phyloP scores from a whole-genome alignment of 2,113 vertebrate species.

The Panurus biarmicus region DNA sequence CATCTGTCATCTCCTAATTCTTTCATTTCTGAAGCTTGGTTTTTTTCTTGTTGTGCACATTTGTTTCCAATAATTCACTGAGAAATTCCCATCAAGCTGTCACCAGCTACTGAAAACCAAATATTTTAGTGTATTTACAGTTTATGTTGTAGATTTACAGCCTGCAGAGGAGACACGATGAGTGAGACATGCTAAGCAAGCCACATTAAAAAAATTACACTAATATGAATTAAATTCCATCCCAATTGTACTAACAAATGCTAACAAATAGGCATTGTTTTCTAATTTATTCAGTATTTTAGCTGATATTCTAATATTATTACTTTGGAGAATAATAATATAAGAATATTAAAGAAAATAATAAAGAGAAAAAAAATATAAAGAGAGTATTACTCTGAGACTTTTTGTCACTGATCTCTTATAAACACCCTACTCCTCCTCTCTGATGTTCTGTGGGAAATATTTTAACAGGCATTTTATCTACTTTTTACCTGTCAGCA shows the following conservation, averaged over 20 bases:
- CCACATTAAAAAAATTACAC: not conserved
- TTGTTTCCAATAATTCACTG: constrained; percentile 16
- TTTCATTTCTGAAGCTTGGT: not conserved
- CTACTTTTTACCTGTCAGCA: not conserved
- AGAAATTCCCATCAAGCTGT: constrained; percentile 27
- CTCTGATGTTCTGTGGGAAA: not conserved
- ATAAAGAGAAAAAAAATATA: no score
- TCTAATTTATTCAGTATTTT: not conserved
- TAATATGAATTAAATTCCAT: not conserved
- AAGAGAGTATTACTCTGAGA: not conserved
- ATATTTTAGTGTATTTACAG: constrained; percentile 36
- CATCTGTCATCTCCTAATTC: not conserved
- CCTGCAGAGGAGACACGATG: not conserved
- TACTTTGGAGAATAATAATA: not conserved
- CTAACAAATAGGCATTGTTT: not conserved
- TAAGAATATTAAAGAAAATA: not conserved
- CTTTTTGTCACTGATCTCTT: not conserved
- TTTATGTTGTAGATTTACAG: constrained; percentile 14
- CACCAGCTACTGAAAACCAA: constrained; percentile 39
- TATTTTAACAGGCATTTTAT: not conserved
- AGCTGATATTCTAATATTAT: not conserved
- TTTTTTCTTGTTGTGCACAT: not conserved
- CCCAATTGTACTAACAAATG: not conserved
- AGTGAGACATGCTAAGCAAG: not conserved
- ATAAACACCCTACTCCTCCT: not conserved